Conservation (phyloP, 1,140 invertebrate genomes). For the Platyscapa corneri region DNA sequence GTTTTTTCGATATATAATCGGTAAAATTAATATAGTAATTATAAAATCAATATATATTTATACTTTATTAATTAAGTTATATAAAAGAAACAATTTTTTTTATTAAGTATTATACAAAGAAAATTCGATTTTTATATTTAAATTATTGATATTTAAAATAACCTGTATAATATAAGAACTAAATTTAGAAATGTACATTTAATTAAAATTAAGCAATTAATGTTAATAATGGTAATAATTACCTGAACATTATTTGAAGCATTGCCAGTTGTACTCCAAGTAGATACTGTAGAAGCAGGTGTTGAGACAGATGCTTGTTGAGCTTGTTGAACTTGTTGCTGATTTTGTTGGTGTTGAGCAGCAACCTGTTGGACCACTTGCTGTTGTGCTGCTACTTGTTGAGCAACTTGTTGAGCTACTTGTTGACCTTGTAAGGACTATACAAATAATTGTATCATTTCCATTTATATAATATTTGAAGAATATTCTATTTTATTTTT, state of each 20-base stretch:
- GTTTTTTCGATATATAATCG: no score
- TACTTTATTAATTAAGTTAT: no score
- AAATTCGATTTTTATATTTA: no score
- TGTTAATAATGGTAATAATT: no score
- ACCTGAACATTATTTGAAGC: constrained; percentile 71
- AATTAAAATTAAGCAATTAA: no score
- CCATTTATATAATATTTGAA: neutral
- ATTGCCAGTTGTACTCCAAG: constrained; percentile 68
- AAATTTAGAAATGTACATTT: no score
- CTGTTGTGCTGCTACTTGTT: constrained; percentile 69
- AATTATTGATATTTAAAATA: no score
- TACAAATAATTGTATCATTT: neutral
- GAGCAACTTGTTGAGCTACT: constrained; percentile 70
- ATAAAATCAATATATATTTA: no score
- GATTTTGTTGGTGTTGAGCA: constrained; percentile 15
- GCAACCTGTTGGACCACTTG: constrained; percentile 61
- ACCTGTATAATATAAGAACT: no score
- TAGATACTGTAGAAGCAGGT: constrained; percentile 68
- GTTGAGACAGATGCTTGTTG: constrained; percentile 69
- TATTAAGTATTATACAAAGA: no score
- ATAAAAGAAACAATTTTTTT: no score
- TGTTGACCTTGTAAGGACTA: constrained; percentile 65
- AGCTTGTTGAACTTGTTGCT: constrained; percentile 71
- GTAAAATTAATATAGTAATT: no score
- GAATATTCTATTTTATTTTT: neutral